Base-by-base conservation (phyloP, 2,797 vertebrate genomes). In the Melanotaenia pygmaea region DNA sequence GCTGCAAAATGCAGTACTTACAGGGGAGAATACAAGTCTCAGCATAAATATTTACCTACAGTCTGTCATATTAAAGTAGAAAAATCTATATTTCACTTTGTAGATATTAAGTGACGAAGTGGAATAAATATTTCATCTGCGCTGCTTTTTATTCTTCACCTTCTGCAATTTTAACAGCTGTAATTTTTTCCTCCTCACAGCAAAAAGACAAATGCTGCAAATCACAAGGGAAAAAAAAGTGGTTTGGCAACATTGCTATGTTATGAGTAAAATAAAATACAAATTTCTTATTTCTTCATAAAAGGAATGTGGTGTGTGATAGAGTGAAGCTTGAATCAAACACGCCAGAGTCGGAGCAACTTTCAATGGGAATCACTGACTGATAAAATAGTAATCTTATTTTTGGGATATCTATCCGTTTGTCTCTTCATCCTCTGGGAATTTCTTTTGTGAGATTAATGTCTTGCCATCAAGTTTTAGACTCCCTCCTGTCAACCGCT, bases 401-500 rank as follows among this genome's bases (percentile, higher is more conserved):
- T 83, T 89, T 77, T 51, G 53, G 80, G 79, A 79, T 70, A 83
- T 64, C 56, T 6, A 3, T 80, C 71, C 83, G 64, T 84, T 81
- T 74, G 75, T 86, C 72, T 68, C 22, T 76, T 72, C 14, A 16
- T 88, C 83, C 83, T 84, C 16, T 51, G 64, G 80, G 83, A 80
- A 73, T 81, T 30, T 77, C 64, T 76, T 72, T 4, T 32, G 24
- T 34, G 66, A 84, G 83, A 89, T 90, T 81, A 87, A 91, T 91
- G 86, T 87, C 79, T 84, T 40, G 58, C 80, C 71, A 64, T 89
- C 82, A 90, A 84, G 79, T 82, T 56, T 60, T 45, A 43, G 83
- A 83, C 80, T 87, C 75, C 81, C 76, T 81, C 82, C 82, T 85
- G 89, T 91, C 91, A 89, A 80, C 82, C 86, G 16, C 68, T 79